phyloP scores from a whole-genome alignment of 2,797 vertebrate genomes.

The Crossoptilon crossoptilon region DNA sequence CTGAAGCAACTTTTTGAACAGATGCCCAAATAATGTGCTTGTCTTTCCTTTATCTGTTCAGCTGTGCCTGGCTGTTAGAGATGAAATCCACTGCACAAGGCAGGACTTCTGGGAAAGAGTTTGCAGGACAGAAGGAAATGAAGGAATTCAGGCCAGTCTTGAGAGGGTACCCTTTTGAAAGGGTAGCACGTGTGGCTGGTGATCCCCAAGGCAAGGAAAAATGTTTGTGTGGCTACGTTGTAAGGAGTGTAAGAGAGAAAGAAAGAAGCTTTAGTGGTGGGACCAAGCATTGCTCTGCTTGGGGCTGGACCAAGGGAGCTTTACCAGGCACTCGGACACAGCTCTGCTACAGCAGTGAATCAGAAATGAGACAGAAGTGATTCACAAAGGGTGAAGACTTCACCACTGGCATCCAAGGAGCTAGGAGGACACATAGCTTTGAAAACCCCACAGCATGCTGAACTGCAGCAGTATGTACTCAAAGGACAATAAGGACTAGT shows the following conservation, averaged over 20 bases:
- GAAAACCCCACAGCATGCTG: not conserved
- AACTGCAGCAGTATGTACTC: not conserved
- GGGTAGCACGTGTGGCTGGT: not conserved
- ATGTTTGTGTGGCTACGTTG: fast-evolving
- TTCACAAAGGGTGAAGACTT: not conserved
- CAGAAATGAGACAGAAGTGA: conserved; percentile 10
- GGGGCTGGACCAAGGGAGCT: not conserved
- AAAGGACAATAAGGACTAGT: fast-evolving
- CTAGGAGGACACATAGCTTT: not conserved
- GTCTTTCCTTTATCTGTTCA: not conserved
- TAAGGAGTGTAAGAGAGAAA: not conserved
- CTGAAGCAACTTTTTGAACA: not conserved
- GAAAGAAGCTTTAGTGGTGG: not conserved
- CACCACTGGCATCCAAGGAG: not conserved
- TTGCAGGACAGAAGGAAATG: not conserved
- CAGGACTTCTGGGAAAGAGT: not conserved
- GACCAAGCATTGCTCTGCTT: fast-evolving
- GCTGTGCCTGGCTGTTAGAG: not conserved
- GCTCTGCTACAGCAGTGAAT: not conserved
- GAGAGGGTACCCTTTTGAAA: not conserved
- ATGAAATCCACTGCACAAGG: not conserved
- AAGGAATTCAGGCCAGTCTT: not conserved
- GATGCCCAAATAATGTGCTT: not conserved
- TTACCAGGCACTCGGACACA: fast-evolving
- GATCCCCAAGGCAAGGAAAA: not conserved